Evolutionary conservation across 2,113 vertebrate genomes (phyloP).

Genomic region (Megalops atlanticus): DNA sequence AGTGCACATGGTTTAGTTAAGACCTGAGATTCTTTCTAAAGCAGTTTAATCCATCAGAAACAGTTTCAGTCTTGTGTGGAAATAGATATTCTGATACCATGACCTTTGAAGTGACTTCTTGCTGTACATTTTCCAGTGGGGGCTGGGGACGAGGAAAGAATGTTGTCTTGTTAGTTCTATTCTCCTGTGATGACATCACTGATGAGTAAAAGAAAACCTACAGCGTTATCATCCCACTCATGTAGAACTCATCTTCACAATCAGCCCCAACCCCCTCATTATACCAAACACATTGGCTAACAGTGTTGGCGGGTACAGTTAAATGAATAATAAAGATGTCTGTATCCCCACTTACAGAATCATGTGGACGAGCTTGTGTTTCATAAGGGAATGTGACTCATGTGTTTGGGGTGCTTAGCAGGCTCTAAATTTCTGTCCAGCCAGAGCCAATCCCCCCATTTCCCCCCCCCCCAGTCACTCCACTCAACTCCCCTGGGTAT

Average conservation of each 20-base stretch:
- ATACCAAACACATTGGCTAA: background rate
- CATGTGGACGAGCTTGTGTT: background rate
- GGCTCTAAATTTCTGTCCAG: background rate
- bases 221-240: background rate
- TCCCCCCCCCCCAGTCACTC: background rate
- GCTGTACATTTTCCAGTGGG: background rate
- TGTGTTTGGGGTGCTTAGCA: background rate
- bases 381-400: slow-evolving; percentile 9
- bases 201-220: background rate
- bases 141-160: background rate
- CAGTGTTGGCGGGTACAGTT: background rate
- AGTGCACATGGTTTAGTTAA: slow-evolving; percentile 33
- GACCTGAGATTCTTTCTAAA: slow-evolving; percentile 36
- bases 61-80: slow-evolving; percentile 45
- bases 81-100: slow-evolving; percentile 45
- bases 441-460: background rate
- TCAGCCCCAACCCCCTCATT: background rate
- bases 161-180: background rate
- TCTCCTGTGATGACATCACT: background rate
- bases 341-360: background rate
- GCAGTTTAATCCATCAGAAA: slow-evolving; percentile 46
- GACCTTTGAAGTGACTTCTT: background rate
- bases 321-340: background rate
- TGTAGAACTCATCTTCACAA: background rate
- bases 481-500: background rate